A percentile compares a stretch with the other conserved stretches of the same genome.
Evolutionary conservation across 2,888 invertebrate species (phyloP).

Genomic region (Mesochorus sp.): DNA sequence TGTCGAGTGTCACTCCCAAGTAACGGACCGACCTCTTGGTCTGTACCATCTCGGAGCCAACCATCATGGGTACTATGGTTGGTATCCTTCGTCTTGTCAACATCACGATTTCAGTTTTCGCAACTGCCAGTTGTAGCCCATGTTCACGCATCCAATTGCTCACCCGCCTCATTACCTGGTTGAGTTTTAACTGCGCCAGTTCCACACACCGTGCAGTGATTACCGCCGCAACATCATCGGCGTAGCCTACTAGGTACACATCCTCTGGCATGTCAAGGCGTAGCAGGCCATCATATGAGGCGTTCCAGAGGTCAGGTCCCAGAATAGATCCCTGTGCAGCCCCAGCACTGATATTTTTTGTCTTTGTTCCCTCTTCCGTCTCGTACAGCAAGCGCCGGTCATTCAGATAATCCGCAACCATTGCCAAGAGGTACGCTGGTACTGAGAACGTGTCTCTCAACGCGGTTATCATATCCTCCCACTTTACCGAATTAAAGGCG

Average conservation of each 20-base stretch:
- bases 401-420: background rate
- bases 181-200: background rate
- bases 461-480: background rate
- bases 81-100: background rate
- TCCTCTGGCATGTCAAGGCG: conserved; percentile 8
- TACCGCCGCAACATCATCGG: conserved; percentile 32
- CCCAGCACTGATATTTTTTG: conserved; percentile 2
- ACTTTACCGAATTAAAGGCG: background rate
- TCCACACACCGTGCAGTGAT: conserved; percentile 16
- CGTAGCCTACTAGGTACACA: conserved; percentile 1
- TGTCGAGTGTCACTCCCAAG: conserved; percentile 62
- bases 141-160: conserved; percentile 2
- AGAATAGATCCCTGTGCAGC: conserved; percentile 28
- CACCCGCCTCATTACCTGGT: background rate
- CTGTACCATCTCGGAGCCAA: background rate
- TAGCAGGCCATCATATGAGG: conserved; percentile 13
- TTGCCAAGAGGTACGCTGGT: background rate
- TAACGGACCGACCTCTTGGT: conserved; percentile 40
- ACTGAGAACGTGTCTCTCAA: background rate
- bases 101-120: conserved; percentile 29
- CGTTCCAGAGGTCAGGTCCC: conserved; percentile 30
- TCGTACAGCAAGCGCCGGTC: conserved; percentile 5
- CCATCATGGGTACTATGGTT: background rate
- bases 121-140: conserved; percentile 13
- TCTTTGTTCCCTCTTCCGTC: background rate